Conservation (phyloP, 2,888 invertebrate species). For the Helleia helle region DNA sequence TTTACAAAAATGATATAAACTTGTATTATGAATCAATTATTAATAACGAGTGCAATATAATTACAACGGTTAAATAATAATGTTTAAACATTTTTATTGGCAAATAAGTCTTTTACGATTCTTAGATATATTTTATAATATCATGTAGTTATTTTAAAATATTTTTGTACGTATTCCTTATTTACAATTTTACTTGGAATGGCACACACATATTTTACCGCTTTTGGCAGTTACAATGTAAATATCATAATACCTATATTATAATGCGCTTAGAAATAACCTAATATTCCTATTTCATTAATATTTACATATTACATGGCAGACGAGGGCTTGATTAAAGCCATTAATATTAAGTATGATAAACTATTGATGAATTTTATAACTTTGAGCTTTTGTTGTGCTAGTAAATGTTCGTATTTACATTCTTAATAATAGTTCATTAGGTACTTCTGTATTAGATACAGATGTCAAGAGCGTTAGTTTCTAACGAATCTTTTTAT, state of each 20-base stretch:
- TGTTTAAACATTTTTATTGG: too few relatives aligned
- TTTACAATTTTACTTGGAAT: constrained; percentile 24
- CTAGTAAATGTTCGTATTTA: constrained; percentile 5
- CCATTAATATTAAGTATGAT: constrained; percentile 26
- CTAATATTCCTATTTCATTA: constrained; percentile 9
- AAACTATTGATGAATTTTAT: not conserved
- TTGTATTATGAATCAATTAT: too few relatives aligned
- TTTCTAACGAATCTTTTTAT: not conserved
- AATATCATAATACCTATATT: constrained; percentile 5
- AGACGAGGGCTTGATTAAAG: constrained; percentile 56
- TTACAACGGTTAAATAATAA: too few relatives aligned
- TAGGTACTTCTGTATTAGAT: constrained; percentile 1
- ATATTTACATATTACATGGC: constrained; percentile 62
- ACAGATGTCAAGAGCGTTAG: not conserved
- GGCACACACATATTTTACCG: constrained; percentile 22
- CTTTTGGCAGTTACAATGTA: not conserved
- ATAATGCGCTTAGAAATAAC: constrained; percentile 5
- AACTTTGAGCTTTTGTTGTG: constrained; percentile 7
- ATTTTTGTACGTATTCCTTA: constrained; percentile 11
- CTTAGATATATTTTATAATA: constrained; percentile 1
- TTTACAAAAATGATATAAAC: too few relatives aligned
- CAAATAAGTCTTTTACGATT: not conserved
- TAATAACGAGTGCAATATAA: too few relatives aligned
- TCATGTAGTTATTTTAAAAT: not conserved
- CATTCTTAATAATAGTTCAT: not conserved